These are phyloP conservation scores for Acropternis orthonyx DNA, from an alignment of 2,797 vertebrate species.

Conservation along the genomic window DNA sequence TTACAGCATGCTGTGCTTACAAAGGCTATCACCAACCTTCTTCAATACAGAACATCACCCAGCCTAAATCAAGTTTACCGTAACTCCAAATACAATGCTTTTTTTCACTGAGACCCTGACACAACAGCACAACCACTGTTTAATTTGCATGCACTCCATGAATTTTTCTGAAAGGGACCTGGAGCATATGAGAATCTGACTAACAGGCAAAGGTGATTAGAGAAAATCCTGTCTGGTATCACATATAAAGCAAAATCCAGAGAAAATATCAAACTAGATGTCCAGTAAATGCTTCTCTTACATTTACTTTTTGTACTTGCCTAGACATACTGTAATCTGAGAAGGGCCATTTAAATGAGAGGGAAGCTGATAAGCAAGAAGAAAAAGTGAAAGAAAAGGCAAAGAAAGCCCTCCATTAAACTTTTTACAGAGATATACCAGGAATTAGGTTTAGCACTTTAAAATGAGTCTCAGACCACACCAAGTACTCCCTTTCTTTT, in stretches of 20 bases:
- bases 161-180: neutral
- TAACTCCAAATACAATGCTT: neutral
- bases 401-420: neutral
- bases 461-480: neutral
- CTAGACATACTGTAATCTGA: neutral
- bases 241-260: neutral
- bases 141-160: neutral
- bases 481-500: neutral
- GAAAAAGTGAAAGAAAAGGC: neutral
- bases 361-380: neutral
- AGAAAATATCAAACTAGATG: neutral
- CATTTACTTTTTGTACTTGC: neutral
- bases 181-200: neutral
- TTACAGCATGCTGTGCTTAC: neutral
- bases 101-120: neutral
- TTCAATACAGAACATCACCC: neutral
- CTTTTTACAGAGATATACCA: neutral
- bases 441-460: neutral
- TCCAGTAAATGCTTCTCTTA: neutral
- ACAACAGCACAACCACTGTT: neutral
- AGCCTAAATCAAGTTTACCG: neutral
- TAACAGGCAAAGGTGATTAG: neutral
- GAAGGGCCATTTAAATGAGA: neutral
- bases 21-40: neutral
- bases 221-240: neutral